phyloP scores from a whole-genome alignment of 2,888 invertebrate genomes.

The Himalopsyche kuldschensis region DNA sequence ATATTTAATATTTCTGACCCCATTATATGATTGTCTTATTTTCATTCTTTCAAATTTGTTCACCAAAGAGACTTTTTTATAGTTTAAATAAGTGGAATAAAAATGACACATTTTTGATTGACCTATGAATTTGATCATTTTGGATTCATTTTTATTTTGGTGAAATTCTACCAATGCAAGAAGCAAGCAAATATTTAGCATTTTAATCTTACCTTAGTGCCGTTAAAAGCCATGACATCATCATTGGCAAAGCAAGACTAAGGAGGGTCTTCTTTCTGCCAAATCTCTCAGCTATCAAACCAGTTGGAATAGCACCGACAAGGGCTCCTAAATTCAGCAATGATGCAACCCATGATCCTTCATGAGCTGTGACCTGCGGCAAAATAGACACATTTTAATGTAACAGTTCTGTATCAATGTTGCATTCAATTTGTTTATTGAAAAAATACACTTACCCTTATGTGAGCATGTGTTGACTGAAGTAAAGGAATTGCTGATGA shows the following conservation, averaged over 20 bases:
- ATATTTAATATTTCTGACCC: too few relatives aligned
- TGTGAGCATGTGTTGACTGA: constrained; percentile 40
- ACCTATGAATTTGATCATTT: too few relatives aligned
- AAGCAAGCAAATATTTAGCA: too few relatives aligned
- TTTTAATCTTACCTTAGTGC: constrained; percentile 53
- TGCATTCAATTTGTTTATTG: too few relatives aligned
- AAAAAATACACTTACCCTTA: constrained; percentile 43
- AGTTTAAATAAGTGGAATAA: too few relatives aligned
- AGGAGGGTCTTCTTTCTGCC: constrained; percentile 61
- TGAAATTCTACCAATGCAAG: too few relatives aligned
- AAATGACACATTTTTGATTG: too few relatives aligned
- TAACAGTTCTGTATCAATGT: too few relatives aligned
- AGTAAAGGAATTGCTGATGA: constrained; percentile 58
- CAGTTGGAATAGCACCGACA: constrained; percentile 60
- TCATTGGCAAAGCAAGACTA: constrained; percentile 56
- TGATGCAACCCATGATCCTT: constrained; percentile 61
- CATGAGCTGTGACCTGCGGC: constrained; percentile 42
- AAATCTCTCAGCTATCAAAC: constrained; percentile 57
- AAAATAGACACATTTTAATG: not conserved
- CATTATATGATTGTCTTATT: too few relatives aligned
- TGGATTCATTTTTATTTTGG: too few relatives aligned
- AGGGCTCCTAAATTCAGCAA: constrained; percentile 60
- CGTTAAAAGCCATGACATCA: constrained; percentile 61
- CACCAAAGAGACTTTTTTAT: too few relatives aligned
- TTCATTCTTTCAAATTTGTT: too few relatives aligned